Conservation (phyloP, 2,888 invertebrate genomes). For the Neoascia interrupta region DNA sequence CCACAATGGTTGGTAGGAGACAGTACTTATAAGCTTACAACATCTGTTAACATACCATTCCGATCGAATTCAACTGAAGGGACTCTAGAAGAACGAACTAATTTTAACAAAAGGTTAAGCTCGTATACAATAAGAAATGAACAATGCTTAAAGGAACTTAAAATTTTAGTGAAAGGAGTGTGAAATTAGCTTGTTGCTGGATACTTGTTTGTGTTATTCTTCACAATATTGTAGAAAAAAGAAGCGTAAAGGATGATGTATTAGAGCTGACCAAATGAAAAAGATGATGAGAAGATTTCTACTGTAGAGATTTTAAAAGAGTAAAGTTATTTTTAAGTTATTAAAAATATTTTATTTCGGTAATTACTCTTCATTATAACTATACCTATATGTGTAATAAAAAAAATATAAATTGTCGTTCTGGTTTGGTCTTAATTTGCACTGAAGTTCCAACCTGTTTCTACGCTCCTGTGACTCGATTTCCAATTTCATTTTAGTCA, state of each 20-base stretch:
- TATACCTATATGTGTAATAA: too few relatives aligned
- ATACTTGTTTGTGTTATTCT: conserved; percentile 1
- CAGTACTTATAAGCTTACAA: conserved; percentile 24
- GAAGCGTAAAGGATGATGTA: background rate
- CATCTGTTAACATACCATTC: conserved; percentile 12
- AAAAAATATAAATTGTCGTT: too few relatives aligned
- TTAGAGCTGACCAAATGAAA: too few relatives aligned
- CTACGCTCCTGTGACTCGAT: background rate
- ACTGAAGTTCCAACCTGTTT: too few relatives aligned
- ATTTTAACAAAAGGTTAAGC: background rate
- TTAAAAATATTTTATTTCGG: too few relatives aligned
- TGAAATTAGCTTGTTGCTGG: background rate
- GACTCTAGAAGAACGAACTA: conserved; percentile 6
- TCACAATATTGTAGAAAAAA: background rate
- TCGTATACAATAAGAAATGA: conserved; percentile 25
- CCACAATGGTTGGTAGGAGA: conserved; percentile 60
- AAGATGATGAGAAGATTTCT: too few relatives aligned
- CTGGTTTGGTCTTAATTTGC: too few relatives aligned
- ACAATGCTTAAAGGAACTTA: conserved; percentile 23
- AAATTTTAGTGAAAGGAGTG: too few relatives aligned
- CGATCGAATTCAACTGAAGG: conserved; percentile 19
- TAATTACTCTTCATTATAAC: too few relatives aligned
- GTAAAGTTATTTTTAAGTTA: too few relatives aligned
- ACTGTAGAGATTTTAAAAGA: too few relatives aligned
- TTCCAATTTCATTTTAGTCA: conserved; percentile 15